phyloP scores from a whole-genome alignment of 2,888 invertebrate genomes.

The Heliconius aoede region DNA sequence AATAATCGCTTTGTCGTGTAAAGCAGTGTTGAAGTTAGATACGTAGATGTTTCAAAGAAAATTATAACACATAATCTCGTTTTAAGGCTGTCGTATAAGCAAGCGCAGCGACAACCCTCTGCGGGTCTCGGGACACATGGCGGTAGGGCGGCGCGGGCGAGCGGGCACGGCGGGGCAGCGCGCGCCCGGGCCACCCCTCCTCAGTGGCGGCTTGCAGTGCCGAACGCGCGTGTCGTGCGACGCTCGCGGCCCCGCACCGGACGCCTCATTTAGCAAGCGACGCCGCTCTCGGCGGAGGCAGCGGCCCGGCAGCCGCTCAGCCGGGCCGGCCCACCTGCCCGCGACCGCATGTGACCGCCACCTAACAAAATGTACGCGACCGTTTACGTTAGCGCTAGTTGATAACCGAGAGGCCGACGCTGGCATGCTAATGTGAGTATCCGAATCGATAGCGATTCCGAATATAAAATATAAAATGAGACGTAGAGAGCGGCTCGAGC shows the following conservation, averaged over 20 bases:
- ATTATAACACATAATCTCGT: constrained; percentile 65
- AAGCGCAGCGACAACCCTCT: constrained; percentile 80
- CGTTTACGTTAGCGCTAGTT: constrained; percentile 81
- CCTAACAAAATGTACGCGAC: constrained; percentile 71
- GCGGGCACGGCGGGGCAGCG: constrained; percentile 57
- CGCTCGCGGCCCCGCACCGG: constrained; percentile 79
- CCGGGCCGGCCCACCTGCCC: constrained; percentile 66
- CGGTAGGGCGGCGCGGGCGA: constrained; percentile 59
- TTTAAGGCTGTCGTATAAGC: constrained; percentile 73
- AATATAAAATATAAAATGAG: constrained; percentile 48
- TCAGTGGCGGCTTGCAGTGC: constrained; percentile 83
- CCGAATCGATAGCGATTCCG: constrained; percentile 54
- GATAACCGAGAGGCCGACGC: constrained; percentile 77
- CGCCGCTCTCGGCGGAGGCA: constrained; percentile 79
- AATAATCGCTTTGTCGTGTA: not conserved
- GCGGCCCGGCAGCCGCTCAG: constrained; percentile 75
- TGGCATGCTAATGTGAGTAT: constrained; percentile 83
- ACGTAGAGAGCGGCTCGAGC: constrained; percentile 39
- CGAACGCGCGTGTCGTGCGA: constrained; percentile 82
- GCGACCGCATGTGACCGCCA: constrained; percentile 67
- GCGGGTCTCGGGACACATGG: constrained; percentile 72
- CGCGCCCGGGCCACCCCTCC: constrained; percentile 81
- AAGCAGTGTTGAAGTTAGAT: not conserved
- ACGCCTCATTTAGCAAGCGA: constrained; percentile 77
- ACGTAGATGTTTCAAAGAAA: constrained; percentile 35